phyloP scores from a whole-genome alignment of 2,797 vertebrate genomes.

The Notamacropus eugenii region DNA sequence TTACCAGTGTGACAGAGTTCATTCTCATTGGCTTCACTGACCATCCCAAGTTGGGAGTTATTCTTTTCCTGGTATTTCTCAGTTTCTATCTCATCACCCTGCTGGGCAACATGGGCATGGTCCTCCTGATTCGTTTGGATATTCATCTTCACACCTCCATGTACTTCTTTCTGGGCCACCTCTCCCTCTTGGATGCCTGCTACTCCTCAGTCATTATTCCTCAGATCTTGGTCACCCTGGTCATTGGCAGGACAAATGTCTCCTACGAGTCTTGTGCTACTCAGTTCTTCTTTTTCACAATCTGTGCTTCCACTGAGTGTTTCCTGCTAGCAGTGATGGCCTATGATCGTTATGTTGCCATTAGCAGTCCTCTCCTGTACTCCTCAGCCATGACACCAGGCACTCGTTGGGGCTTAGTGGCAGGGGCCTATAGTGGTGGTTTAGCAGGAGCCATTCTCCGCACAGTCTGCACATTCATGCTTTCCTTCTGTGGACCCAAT shows the following conservation, averaged over 20 bases:
- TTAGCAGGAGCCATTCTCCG: slow-evolving; percentile 66
- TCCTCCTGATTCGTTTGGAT: slow-evolving; percentile 63
- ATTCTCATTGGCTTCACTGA: slow-evolving; percentile 66
- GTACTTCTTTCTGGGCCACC: slow-evolving; percentile 76
- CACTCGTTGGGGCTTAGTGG: slow-evolving; percentile 58
- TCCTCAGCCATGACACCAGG: slow-evolving; percentile 38
- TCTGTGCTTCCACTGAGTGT: slow-evolving; percentile 69
- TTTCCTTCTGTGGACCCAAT: slow-evolving; percentile 75
- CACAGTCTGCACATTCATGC: slow-evolving; percentile 74
- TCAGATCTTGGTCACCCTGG: slow-evolving; percentile 66
- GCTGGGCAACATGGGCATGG: slow-evolving; percentile 71
- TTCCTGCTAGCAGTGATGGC: slow-evolving; percentile 77
- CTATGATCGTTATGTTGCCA: slow-evolving; percentile 70
- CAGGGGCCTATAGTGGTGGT: slow-evolving; percentile 64
- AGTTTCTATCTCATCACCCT: slow-evolving; percentile 64
- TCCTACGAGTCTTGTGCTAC: slow-evolving; percentile 53
- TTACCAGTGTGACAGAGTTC: slow-evolving; percentile 61
- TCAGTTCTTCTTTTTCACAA: slow-evolving; percentile 78
- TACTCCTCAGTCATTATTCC: slow-evolving; percentile 68
- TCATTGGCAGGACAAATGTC: not conserved
- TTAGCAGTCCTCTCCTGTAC: slow-evolving; percentile 70
- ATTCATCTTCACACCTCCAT: slow-evolving; percentile 65
- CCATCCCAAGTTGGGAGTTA: not conserved
- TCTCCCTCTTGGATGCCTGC: slow-evolving; percentile 70
- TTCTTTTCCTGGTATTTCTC: slow-evolving; percentile 69